Evolutionary conservation across 2,113 vertebrate genomes (phyloP).

Genomic region (Anguilla rostrata): DNA sequence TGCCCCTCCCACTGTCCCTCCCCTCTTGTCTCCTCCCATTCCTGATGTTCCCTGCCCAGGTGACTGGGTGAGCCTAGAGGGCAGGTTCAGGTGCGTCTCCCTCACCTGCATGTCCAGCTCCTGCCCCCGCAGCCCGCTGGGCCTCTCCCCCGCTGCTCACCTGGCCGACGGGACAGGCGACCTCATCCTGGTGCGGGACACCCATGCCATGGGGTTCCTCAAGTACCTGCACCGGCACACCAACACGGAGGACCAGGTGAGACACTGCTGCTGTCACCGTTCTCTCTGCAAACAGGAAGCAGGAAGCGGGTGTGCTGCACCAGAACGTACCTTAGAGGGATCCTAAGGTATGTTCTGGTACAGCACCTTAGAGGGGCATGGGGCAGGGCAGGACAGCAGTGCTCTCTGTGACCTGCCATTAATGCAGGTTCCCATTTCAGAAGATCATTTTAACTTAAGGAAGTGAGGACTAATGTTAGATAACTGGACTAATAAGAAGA

Average conservation of each 20-base stretch:
- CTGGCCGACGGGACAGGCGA: slow-evolving; percentile 79
- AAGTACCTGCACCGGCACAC: slow-evolving; percentile 75
- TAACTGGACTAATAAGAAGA: too few relatives aligned
- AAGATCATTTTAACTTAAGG: too few relatives aligned
- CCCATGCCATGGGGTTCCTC: slow-evolving; percentile 67
- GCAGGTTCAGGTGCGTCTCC: slow-evolving; percentile 69
- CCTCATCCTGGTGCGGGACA: slow-evolving; percentile 76
- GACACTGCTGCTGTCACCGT: not conserved
- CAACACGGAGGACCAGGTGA: slow-evolving; percentile 74
- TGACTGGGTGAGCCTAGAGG: slow-evolving; percentile 68
- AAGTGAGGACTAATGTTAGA: too few relatives aligned
- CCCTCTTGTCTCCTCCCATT: not conserved
- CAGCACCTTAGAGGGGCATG: too few relatives aligned
- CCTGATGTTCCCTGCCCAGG: slow-evolving; percentile 35
- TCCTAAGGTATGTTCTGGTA: not conserved
- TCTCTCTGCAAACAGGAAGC: not conserved
- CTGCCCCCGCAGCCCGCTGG: slow-evolving; percentile 74
- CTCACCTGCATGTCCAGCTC: slow-evolving; percentile 81
- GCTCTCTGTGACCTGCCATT: too few relatives aligned
- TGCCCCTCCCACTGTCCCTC: not conserved
- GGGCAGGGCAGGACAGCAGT: too few relatives aligned
- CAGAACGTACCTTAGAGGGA: not conserved
- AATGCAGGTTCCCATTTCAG: too few relatives aligned
- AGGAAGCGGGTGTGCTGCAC: not conserved
- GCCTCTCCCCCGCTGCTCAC: slow-evolving; percentile 78